Percentiles rank a stretch among this genome's conserved stretches.
Evolutionary conservation across 1,140 invertebrate genomes (phyloP).

Genomic region (Vanessa tameamea): DNA sequence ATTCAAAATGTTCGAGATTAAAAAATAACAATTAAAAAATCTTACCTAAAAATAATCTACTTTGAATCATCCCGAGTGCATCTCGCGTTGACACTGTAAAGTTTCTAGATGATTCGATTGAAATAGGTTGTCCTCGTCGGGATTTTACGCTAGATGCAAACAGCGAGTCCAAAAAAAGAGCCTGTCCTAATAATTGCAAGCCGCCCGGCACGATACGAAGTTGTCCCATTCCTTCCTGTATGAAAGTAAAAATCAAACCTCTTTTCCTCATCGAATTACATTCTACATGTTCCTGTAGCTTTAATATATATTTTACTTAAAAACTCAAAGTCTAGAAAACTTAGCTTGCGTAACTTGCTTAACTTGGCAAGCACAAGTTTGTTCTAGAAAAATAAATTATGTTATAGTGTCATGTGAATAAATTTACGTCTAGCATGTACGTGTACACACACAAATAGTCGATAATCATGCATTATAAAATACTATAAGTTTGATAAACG

Average conservation of each 20-base stretch:
- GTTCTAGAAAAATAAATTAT: slow-evolving; percentile 16
- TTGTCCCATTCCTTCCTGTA: slow-evolving; percentile 96
- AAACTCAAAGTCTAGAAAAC: slow-evolving; percentile 24
- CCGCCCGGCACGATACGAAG: slow-evolving; percentile 93
- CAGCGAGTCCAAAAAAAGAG: slow-evolving; percentile 91
- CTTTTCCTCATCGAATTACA: not conserved
- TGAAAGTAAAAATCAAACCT: slow-evolving; percentile 34
- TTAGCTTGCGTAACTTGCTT: slow-evolving; percentile 17
- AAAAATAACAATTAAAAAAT: not conserved
- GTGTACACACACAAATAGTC: not conserved
- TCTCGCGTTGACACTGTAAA: slow-evolving; percentile 93
- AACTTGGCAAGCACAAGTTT: slow-evolving; percentile 20
- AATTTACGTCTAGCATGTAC: not conserved
- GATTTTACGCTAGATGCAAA: slow-evolving; percentile 93
- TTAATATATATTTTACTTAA: slow-evolving; percentile 27
- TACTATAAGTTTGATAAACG: not conserved
- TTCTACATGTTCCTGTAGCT: not conserved
- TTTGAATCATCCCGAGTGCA: slow-evolving; percentile 87
- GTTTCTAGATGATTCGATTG: slow-evolving; percentile 93
- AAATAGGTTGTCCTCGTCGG: slow-evolving; percentile 88
- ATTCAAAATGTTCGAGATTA: not conserved
- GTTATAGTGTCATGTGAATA: not conserved
- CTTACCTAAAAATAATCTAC: slow-evolving; percentile 90
- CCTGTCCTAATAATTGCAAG: slow-evolving; percentile 91
- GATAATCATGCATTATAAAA: not conserved